Conservation (phyloP, 2,113 vertebrate genomes). For the Anthoscopus minutus region DNA sequence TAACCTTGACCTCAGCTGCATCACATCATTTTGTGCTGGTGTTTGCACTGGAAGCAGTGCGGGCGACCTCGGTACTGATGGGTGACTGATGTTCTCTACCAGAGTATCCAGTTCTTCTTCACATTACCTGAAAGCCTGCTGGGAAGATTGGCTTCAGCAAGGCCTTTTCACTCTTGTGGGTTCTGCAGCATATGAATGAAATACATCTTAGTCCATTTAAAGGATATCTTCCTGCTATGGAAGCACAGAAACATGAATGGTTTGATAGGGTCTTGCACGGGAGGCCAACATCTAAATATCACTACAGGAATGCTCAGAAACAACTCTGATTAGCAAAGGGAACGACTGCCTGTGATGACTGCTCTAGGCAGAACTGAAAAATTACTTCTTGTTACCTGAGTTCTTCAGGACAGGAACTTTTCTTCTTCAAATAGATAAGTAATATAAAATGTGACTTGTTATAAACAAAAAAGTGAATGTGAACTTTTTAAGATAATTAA, state of each 20-base stretch:
- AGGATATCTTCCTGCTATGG: not conserved
- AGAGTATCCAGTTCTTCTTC: not conserved
- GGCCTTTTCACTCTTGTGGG: not conserved
- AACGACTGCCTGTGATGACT: not conserved
- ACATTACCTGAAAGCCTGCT: not conserved
- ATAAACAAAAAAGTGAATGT: not conserved
- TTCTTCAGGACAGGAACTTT: not conserved
- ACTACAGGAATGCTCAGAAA: not conserved
- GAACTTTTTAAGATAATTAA: not conserved
- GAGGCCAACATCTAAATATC: not conserved
- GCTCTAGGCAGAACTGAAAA: not conserved
- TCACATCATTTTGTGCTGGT: not conserved
- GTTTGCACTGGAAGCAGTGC: not conserved
- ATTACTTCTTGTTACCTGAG: not conserved
- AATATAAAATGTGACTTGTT: not conserved
- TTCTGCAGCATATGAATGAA: not conserved
- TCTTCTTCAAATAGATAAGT: not conserved
- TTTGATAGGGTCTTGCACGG: not conserved
- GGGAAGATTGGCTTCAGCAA: not conserved
- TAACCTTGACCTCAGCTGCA: conserved; percentile 20
- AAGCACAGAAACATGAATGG: not conserved
- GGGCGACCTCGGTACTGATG: not conserved
- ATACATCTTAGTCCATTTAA: not conserved
- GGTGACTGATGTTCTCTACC: not conserved
- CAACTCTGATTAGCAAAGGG: not conserved